Evolutionary conservation across 2,113 vertebrate genomes (phyloP).

Genomic region (Ochotona curzoniae): DNA sequence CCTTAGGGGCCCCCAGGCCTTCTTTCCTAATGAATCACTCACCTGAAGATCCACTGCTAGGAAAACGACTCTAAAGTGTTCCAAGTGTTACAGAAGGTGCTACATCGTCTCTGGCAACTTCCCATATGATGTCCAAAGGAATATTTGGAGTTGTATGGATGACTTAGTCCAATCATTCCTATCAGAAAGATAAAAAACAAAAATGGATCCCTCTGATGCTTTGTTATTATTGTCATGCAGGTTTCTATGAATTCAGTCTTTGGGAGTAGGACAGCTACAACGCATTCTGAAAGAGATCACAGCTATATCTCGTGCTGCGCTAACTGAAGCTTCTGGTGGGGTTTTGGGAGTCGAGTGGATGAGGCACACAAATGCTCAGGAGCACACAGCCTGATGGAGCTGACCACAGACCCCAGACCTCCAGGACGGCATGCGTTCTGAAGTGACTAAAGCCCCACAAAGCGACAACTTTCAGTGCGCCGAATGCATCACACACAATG

Average conservation of each 20-base stretch:
- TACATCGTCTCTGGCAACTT: not conserved
- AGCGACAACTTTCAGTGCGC: not conserved
- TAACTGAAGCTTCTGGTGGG: not conserved
- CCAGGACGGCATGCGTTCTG: not conserved
- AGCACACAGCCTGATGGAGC: not conserved
- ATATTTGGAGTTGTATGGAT: conserved; percentile 23
- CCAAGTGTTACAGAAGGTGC: not conserved
- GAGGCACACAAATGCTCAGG: not conserved
- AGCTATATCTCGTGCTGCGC: not conserved
- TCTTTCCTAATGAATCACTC: conserved; percentile 41
- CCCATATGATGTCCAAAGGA: conserved; percentile 15
- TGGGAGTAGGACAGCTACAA: not conserved
- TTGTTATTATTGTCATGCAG: not conserved
- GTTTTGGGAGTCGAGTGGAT: not conserved
- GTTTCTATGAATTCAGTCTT: not conserved
- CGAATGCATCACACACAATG: not conserved
- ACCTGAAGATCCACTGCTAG: conserved; percentile 9
- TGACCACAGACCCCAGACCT: not conserved
- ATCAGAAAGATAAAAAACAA: not conserved
- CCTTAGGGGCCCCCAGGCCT: not conserved
- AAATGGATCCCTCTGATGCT: not conserved
- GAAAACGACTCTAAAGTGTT: conserved; percentile 23
- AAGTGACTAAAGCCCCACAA: not conserved
- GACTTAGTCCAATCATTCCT: not conserved
- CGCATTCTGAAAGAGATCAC: not conserved